Conservation (phyloP, 2,797 vertebrate genomes). For the Somateria mollissima region DNA sequence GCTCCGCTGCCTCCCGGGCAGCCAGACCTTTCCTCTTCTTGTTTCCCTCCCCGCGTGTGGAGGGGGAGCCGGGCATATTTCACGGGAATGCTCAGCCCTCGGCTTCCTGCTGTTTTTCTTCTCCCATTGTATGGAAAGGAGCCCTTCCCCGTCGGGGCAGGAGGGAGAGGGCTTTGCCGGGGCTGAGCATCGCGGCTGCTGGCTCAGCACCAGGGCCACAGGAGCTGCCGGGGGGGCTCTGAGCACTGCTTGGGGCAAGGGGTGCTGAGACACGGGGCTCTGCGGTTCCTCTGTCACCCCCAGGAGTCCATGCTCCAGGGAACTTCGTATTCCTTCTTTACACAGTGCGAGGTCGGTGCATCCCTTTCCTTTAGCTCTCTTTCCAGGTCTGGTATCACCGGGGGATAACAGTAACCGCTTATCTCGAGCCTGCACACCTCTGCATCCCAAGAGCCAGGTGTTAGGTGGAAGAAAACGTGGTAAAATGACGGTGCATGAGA, state of each 20-base stretch:
- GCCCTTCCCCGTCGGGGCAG: conserved; percentile 29
- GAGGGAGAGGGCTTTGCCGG: neutral
- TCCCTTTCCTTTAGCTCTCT: neutral
- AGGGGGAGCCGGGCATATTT: neutral
- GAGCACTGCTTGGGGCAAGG: neutral
- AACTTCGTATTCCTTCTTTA: neutral
- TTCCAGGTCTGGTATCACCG: neutral
- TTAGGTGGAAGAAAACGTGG: neutral
- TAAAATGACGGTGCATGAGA: neutral
- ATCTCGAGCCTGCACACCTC: too few species aligned
- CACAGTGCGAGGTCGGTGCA: fast-evolving
- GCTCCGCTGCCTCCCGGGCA: neutral
- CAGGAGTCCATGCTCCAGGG: neutral
- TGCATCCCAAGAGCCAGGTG: neutral
- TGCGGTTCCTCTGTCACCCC: neutral
- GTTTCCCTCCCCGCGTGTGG: fast-evolving
- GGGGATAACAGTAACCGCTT: neutral
- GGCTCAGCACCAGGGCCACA: too few species aligned
- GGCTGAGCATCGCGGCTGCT: neutral
- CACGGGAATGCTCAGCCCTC: neutral
- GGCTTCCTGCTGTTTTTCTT: conserved; percentile 70
- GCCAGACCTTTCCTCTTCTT: neutral
- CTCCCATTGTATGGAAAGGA: conserved; percentile 41
- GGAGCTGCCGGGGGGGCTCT: neutral
- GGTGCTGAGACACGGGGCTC: fast-evolving